Percentiles rank a stretch among this genome's conserved stretches.
phyloP scores from a whole-genome alignment of 64 coral and sea anemone species.

The Orbicella faveolata region DNA sequence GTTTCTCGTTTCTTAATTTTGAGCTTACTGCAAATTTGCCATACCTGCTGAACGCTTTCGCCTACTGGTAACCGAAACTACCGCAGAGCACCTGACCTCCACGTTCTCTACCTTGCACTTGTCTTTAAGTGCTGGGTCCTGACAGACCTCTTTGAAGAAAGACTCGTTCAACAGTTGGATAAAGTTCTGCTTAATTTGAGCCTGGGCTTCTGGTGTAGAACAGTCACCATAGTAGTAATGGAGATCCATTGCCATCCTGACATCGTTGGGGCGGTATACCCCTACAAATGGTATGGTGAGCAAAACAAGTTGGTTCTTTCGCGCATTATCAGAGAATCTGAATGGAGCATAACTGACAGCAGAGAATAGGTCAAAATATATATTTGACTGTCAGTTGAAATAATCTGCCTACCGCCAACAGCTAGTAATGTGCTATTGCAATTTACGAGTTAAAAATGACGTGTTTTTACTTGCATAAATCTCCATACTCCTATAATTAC shows the following conservation, averaged over 20 bases:
- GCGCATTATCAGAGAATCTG: no score
- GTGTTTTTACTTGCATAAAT: no score
- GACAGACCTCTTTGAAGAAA: conserved; percentile 31
- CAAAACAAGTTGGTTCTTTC: neutral
- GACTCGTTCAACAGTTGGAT: conserved; percentile 57
- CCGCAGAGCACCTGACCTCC: conserved; percentile 16
- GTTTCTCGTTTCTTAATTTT: no score
- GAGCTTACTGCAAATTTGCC: neutral
- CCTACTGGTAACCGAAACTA: neutral
- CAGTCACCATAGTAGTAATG: conserved; percentile 63
- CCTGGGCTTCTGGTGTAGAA: conserved; percentile 6
- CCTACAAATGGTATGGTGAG: conserved; percentile 8
- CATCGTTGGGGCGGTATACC: conserved; percentile 13
- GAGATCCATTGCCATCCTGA: conserved; percentile 53
- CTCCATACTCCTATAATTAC: no score
- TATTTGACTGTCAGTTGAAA: no score
- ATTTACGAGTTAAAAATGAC: neutral
- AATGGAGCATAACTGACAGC: no score
- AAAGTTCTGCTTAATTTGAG: conserved; percentile 65
- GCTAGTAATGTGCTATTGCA: neutral
- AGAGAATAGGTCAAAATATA: no score
- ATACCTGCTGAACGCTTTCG: conserved; percentile 22
- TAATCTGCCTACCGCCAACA: no score
- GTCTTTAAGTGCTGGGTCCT: conserved; percentile 35
- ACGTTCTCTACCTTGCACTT: conserved; percentile 65